Evolutionary conservation across 1,140 invertebrate species (phyloP), one percentile per base, ranked within the genome.

Genomic region (Oscheius sp.): DNA sequence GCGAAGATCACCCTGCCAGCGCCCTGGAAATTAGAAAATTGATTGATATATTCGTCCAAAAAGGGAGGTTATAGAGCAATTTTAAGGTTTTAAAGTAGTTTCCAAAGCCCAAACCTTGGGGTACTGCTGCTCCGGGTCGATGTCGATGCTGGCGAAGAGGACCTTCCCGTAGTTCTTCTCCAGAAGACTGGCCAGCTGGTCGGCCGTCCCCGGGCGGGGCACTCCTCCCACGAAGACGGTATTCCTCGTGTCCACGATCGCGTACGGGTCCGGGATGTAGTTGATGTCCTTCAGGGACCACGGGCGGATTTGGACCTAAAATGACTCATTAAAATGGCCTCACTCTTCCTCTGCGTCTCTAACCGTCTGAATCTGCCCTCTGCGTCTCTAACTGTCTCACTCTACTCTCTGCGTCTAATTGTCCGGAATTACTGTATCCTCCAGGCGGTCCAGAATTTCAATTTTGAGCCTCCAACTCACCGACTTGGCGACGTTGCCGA

Each of bases 211-310:
- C 0, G 97, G 97, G 76, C 97, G 90, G 7, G 97, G 97, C 42
- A 99, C 97, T 1, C 97, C 97, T 26, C 97, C 97, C 46, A 99
- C 96, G 87, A 99, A 99, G 10, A 99, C 95, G 0, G 96, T 99
- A 87, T 97, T 97, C 63, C 97, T 88, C 13, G 95, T 95, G 87
- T 99, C 96, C 15, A 99, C 87, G 4, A 94, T 93, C 90, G 97
- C 94, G 71, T 92, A 94, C 1, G 93, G 95, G 87, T 99, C 94
- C 77, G 97, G 88, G 20, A 99, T 94, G 87, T 95, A 99, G 86
- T 99, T 96, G 1, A 95, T 95, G 87, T 99, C 96, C 74, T 92
- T 93, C 62, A 99, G 88, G 79, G 92, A 90, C 97, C 97, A 99
- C 28, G 97, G 97, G 79, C 97, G 89, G 15, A 32, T 45, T 82